phyloP scores from a whole-genome alignment of 2,888 invertebrate species.

The Dicyrtomina minuta region DNA sequence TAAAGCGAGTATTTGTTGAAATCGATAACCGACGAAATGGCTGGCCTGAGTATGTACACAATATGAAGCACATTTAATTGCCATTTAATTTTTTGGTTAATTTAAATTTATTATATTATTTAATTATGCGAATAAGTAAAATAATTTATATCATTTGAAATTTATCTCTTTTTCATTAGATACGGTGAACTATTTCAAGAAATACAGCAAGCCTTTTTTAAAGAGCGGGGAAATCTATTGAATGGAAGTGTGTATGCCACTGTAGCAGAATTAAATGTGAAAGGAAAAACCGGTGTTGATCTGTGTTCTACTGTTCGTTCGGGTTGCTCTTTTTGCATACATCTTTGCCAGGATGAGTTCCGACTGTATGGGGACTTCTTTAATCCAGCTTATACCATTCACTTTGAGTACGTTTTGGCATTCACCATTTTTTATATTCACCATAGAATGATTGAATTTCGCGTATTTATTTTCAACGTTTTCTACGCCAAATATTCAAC shows the following conservation, averaged over 20 bases:
- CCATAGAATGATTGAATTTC: constrained; percentile 3
- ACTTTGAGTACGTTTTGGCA: constrained; percentile 48
- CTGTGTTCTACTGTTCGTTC: constrained; percentile 82
- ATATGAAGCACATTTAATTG: background rate
- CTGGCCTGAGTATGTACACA: constrained; percentile 72
- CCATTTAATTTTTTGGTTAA: background rate
- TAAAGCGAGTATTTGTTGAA: constrained; percentile 76
- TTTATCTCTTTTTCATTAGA: constrained; percentile 56
- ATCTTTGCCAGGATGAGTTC: constrained; percentile 92
- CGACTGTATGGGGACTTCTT: constrained; percentile 91
- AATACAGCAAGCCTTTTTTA: constrained; percentile 79
- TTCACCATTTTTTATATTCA: background rate
- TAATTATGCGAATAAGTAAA: background rate
- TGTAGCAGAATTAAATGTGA: constrained; percentile 66
- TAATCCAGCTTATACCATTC: constrained; percentile 56
- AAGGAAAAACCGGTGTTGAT: constrained; percentile 66
- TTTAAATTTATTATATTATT: no score
- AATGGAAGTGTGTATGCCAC: constrained; percentile 71
- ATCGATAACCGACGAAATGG: constrained; percentile 75
- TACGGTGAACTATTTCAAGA: constrained; percentile 73
- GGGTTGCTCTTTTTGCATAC: constrained; percentile 85
- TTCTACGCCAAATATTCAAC: no score
- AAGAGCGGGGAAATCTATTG: constrained; percentile 69
- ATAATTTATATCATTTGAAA: background rate
- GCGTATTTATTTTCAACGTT: no score